Evolutionary conservation across 2,888 invertebrate species (phyloP), one percentile per base, ranked within the genome.

Genomic region (Ditula angustiorana): DNA sequence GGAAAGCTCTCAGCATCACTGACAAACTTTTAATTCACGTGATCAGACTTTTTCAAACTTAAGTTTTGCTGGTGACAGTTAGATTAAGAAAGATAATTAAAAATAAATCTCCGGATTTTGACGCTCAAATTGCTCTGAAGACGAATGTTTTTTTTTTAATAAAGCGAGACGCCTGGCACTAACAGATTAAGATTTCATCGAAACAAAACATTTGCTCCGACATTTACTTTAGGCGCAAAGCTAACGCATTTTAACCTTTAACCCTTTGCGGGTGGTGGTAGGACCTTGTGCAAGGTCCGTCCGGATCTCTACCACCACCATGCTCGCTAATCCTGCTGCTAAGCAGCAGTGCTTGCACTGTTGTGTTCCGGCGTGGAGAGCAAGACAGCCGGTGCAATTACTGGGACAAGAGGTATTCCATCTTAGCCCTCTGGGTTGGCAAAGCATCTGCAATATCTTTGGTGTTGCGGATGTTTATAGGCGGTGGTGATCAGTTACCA

Each of bases 1-100:
- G 57, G 24, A 52, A 62, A 56, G 56, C 49, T 35, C 26, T 11
- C 7, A 24, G 13, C n/a, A 13, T 24, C 13, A 57, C 52, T 26
- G 37, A 30, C 35, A 59, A 64, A 64, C 52, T 64, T 64, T 21
- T 52, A 21, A 35, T 37, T 53, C 21, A 5, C 53, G 37, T 23
- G 59, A 59, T 59, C 41, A 52, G 44, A 46, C 35, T 64, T 59
- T 59, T 64, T 53, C 52, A 1, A 58, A 52, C 64, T 59, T 46
- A 5, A 28, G 23, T 53, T 41, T 47, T 53, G 64, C 33, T 16
- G 63, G 21, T 59, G 64, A 58, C 57, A 63, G 50, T 50, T 57
- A 44, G 44, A 63, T 57, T 41, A 30, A 21, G 24, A 33, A n/a
- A 30, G 50, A 41, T 44, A 63, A 63, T 57, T 57, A 63, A 44